Base-by-base conservation (phyloP, 2,797 vertebrate genomes). In the Gymnodraco acuticeps region DNA sequence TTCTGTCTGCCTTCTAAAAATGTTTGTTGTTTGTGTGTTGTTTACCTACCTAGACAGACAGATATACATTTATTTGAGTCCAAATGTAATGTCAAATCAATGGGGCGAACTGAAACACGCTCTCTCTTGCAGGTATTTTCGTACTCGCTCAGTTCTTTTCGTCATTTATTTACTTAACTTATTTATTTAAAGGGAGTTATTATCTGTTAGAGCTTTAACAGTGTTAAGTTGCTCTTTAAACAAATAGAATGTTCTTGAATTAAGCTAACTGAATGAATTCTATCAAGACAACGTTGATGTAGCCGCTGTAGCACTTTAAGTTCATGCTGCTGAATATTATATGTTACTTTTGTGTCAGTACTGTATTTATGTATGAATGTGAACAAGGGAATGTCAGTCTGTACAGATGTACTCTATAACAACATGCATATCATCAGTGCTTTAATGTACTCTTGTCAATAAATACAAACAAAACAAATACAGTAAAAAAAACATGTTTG, bases 401-500 rank as follows among this genome's bases (percentile, higher is more conserved):
- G 79, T 80, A 83, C 78, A 87, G 66, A 82, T 74, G 75, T 81
- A 76, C 51, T 80, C 75, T 68, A 70, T 77, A 75, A 81, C 55
- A 54, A 87, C 69, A 70, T 80, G 80, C 71, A 89, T 84, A 86
- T 92, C 85, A 89, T 87, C 76, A 80, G 74, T 92, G 87, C 87
- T 89, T 90, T 86, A 87, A 87, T 91, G 89, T 91, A 67, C 52
- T 76, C 68, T 77, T 82, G 85, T 89, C 88, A 88, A 88, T 88
- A 92, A 90, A 92, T 91, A 90, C 67, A 88, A 82, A 90, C 47
- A 64, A 23, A 84, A 80, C 41, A 84, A 80, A 86, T 19, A 71
- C 52, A 48, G 55, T 78, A 48, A 71, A 56, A 80, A 33, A 58
- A 67, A 62, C 77, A 74, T 52, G n/a, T 10, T 56, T 71, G 58